Conservation (phyloP, 2,797 vertebrate species). For the Microtus agrestis region DNA sequence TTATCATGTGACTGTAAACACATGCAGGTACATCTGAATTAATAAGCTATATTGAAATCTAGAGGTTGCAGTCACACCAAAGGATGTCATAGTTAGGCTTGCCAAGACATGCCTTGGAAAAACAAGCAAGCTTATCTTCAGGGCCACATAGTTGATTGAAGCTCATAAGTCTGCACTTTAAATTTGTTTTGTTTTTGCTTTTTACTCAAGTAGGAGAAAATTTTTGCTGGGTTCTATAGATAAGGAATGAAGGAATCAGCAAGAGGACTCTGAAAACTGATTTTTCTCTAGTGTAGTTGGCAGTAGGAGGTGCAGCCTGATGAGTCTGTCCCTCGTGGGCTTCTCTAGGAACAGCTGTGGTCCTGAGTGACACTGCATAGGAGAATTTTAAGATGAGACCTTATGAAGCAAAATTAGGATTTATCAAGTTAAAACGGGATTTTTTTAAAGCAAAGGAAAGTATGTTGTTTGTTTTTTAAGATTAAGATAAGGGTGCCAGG, state of each 20-base stretch:
- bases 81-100: background rate
- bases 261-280: background rate
- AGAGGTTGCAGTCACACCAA: background rate
- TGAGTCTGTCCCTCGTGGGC: background rate
- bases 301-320: background rate
- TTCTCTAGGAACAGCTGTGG: background rate
- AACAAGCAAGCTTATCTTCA: background rate
- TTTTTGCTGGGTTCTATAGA: background rate
- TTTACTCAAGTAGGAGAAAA: conserved; percentile 6
- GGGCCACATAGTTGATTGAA: background rate
- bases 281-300: background rate
- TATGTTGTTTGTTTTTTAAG: background rate
- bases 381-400: background rate
- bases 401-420: background rate
- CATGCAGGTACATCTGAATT: background rate
- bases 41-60: background rate
- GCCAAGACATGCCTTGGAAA: background rate
- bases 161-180: background rate
- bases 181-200: background rate
- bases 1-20: background rate
- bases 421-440: background rate
- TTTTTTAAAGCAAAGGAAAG: background rate
- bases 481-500: background rate
- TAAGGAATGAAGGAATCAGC: background rate
- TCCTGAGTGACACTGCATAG: no score